Percentiles rank a stretch among this genome's conserved stretches.
phyloP scores from a whole-genome alignment of 2,113 vertebrate genomes.

The Chunga burmeisteri region DNA sequence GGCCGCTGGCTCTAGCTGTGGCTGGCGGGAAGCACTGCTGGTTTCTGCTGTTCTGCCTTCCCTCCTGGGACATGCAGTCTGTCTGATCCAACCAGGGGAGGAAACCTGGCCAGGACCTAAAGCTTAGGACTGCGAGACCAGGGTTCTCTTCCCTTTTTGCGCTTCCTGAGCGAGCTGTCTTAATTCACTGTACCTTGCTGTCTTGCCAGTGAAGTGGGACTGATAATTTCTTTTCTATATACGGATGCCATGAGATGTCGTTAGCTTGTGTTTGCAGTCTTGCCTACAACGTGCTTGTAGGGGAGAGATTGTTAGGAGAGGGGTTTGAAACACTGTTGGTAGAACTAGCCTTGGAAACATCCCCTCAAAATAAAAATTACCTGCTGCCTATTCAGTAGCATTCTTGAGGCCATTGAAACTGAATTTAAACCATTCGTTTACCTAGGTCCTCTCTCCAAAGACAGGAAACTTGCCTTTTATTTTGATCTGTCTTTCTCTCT shows the following conservation, averaged over 20 bases:
- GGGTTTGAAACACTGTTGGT: not conserved
- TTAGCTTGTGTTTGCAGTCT: not conserved
- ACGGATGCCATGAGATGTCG: fast-evolving
- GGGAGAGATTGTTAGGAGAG: not conserved
- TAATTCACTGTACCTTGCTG: not conserved
- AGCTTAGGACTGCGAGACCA: not conserved
- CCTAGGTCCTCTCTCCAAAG: not conserved
- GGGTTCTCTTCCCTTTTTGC: not conserved
- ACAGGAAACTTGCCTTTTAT: not conserved
- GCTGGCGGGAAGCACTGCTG: not conserved
- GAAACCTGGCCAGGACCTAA: not conserved
- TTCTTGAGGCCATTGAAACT: not conserved
- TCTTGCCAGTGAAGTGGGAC: not conserved
- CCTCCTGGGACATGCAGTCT: not conserved
- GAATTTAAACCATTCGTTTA: not conserved
- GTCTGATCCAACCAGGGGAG: not conserved
- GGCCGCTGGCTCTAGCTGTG: not conserved
- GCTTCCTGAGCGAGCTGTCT: not conserved
- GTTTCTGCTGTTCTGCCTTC: not conserved
- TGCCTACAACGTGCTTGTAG: not conserved
- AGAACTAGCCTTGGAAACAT: not conserved
- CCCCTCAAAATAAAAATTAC: not conserved
- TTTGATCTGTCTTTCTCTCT: not conserved
- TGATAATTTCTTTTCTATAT: not conserved
- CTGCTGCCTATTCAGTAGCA: not conserved